Percentiles rank a stretch among this genome's conserved stretches.
Evolutionary conservation across 1,140 invertebrate species (phyloP).

Genomic region (Zophobas morio): DNA sequence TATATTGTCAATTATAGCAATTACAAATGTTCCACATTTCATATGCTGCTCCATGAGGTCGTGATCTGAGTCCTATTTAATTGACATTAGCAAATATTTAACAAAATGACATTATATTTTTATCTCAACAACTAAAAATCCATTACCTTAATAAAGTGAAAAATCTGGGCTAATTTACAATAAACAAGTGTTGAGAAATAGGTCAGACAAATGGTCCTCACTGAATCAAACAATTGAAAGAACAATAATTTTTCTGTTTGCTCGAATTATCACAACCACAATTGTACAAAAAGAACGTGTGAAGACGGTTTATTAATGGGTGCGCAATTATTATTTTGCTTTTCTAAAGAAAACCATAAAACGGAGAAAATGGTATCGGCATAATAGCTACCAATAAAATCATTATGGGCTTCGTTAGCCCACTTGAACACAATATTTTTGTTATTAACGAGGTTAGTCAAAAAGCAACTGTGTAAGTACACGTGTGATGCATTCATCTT

Average conservation of each 20-base stretch:
- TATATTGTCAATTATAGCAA: no score
- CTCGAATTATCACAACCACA: not conserved
- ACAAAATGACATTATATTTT: no score
- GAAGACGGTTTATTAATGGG: not conserved
- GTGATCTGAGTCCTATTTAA: no score
- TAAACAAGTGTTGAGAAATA: constrained; percentile 24
- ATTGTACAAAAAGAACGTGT: constrained; percentile 17
- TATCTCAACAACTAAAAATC: no score
- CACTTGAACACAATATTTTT: not conserved
- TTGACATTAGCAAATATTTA: no score
- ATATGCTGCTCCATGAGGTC: no score
- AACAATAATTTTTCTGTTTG: constrained; percentile 5
- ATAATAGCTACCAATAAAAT: not conserved
- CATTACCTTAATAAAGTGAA: no score
- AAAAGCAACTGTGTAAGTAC: no score
- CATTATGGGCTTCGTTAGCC: constrained; percentile 6
- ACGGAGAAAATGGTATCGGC: constrained; percentile 1
- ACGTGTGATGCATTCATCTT: no score
- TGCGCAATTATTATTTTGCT: not conserved
- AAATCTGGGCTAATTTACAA: no score
- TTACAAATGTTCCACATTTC: no score
- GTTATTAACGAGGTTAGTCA: no score
- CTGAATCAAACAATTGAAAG: constrained; percentile 3
- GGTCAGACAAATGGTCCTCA: constrained; percentile 3
- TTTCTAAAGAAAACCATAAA: constrained; percentile 12